phyloP scores from a whole-genome alignment of 2,797 vertebrate species.

The Sylvilagus floridanus region DNA sequence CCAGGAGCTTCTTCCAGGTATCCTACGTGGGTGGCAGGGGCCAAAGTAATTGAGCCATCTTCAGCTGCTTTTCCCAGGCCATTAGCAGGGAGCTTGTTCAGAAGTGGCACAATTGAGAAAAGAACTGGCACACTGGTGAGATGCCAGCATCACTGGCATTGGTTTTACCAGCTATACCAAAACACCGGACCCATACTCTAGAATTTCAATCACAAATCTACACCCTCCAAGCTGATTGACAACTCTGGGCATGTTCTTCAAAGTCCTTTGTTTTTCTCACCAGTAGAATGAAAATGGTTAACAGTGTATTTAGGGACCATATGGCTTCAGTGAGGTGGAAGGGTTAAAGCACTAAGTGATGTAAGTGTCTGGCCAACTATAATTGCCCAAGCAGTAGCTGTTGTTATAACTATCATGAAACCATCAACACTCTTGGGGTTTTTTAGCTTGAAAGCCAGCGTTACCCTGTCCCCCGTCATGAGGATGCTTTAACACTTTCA shows the following conservation, averaged over 20 bases:
- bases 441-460: conserved; percentile 23
- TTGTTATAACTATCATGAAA: background rate
- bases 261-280: background rate
- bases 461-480: background rate
- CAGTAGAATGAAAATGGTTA: background rate
- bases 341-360: no score
- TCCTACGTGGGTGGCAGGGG: no score
- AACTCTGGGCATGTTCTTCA: background rate
- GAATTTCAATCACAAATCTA: background rate
- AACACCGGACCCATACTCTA: background rate
- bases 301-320: background rate
- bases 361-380: background rate
- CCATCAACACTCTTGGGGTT: background rate
- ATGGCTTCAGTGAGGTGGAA: background rate
- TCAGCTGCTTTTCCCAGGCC: no score
- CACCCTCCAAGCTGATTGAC: background rate
- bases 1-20: no score
- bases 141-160: no score
- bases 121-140: no score
- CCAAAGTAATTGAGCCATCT: no score
- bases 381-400: background rate
- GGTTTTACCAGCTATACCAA: no score
- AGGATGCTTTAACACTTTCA: conserved; percentile 45
- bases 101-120: no score
- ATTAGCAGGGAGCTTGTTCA: no score